Evolutionary conservation across 2,797 vertebrate genomes (phyloP).

Genomic region (Gallinago stenura): DNA sequence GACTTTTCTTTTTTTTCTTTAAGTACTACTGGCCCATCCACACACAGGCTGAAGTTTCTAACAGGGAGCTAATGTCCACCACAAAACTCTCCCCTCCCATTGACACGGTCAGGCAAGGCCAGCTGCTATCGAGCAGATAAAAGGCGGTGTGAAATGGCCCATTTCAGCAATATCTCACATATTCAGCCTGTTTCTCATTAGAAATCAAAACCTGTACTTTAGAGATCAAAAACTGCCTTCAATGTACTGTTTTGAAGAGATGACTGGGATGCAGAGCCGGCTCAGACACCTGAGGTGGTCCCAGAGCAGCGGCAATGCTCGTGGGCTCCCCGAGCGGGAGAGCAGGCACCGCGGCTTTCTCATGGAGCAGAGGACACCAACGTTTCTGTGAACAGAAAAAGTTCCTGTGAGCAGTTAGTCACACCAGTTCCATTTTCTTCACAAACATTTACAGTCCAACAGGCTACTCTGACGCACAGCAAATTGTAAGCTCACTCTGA

Average conservation of each 20-base stretch:
- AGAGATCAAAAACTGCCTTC: background rate
- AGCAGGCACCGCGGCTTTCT: background rate
- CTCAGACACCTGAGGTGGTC: fast-evolving
- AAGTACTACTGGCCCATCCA: background rate
- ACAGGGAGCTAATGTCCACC: background rate
- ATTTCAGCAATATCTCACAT: background rate
- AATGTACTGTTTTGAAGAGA: background rate
- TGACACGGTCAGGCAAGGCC: background rate
- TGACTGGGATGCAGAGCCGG: no score
- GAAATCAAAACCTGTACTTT: background rate
- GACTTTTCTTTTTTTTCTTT: background rate
- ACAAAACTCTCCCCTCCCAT: background rate
- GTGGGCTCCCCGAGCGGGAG: fast-evolving
- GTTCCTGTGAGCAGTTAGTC: background rate
- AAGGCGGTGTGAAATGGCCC: background rate
- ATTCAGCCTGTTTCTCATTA: background rate
- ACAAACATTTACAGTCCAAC: fast-evolving
- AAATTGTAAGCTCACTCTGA: background rate
- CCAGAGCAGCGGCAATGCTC: fast-evolving
- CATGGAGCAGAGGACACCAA: background rate
- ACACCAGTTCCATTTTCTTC: background rate
- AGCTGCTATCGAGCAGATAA: background rate
- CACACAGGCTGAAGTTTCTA: background rate
- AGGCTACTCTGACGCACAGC: background rate
- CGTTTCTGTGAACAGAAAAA: background rate